Evolutionary conservation across 2,113 vertebrate genomes (phyloP), one percentile per base, ranked within the genome.

Genomic region (Pteropus alecto): DNA sequence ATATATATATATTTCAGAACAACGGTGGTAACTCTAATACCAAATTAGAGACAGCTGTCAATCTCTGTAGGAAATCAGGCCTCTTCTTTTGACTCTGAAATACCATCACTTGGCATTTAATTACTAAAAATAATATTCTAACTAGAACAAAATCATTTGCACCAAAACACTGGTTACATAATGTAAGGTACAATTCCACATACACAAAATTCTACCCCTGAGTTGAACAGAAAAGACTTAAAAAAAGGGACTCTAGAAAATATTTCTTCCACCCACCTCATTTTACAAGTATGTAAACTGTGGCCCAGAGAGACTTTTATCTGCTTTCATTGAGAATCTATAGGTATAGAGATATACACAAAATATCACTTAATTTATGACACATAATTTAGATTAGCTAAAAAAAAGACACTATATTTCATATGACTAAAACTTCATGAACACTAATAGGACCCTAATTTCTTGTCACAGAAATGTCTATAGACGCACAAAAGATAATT

Each of bases 221-320:
- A 90, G 9, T 67, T 94, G 38, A 96, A 93, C 35, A 94, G 41
- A 86, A 96, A 83, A 82, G 9, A 93, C 1, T 35, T 78, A 78
- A 77, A 84, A 12, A 87, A 82, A 73, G 6, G 24, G 9, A 87
- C 26, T 96, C 30, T 87, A 77, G 9, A 93, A 94, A 87, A 81
- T 68, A 13, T 46, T 96, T 90, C 71, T 89, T 94, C 65, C 11
- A 87, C 46, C 43, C 56, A 79, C 41, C 76, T 94, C 48, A 82
- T 83, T 88, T 79, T 88, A 97, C 22, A 97, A 97, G 71, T 83
- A 95, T 78, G 38, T 15, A 93, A 90, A 94, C n/a, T 94, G 46
- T 85, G 28, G 18, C 46, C 43, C 43, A 94, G 58, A 87, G 16
- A 95, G 48, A 58, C 16, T 90, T 87, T 82, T 58, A 71, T 68